phyloP scores from a whole-genome alignment of 2,797 vertebrate genomes.

The Parauchenoglanis punctatus region DNA sequence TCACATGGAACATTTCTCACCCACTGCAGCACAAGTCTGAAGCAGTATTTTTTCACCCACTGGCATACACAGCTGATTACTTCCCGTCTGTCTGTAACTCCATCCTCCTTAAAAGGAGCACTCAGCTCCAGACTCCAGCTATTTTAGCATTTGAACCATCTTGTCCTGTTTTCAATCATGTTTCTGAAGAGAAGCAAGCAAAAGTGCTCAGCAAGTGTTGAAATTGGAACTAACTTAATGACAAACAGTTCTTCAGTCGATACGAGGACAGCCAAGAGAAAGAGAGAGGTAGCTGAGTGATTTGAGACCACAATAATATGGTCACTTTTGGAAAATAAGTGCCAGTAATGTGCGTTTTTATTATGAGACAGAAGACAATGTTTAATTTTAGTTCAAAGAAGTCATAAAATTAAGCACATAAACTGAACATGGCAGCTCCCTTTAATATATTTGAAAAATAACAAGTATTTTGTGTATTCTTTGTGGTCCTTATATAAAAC shows the following conservation, averaged over 20 bases:
- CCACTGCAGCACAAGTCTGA: conserved; percentile 17
- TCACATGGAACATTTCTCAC: conserved; percentile 20
- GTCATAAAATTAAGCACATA: background rate
- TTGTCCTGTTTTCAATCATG: conserved; percentile 20
- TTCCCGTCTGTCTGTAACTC: conserved; percentile 23
- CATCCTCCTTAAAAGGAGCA: conserved; percentile 31
- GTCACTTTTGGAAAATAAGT: background rate
- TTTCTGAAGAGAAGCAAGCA: conserved; percentile 12
- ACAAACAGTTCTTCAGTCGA: background rate
- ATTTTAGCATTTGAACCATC: conserved; percentile 16
- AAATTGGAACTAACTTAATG: conserved; percentile 1
- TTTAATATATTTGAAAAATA: background rate
- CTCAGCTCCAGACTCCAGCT: conserved; percentile 18
- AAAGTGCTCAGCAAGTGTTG: conserved; percentile 3
- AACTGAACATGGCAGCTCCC: no score
- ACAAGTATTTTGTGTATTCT: conserved; percentile 26
- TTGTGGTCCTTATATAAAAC: conserved; percentile 37
- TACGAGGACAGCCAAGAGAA: background rate
- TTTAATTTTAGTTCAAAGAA: background rate
- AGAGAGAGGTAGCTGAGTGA: background rate
- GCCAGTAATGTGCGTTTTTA: background rate
- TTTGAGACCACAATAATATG: conserved; percentile 2
- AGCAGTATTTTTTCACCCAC: background rate
- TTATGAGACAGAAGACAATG: background rate
- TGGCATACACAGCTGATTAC: conserved; percentile 32